Percentiles rank a stretch among this genome's conserved stretches.
Conservation (phyloP, 2,888 invertebrate genomes). For the Tinea trinotella region DNA sequence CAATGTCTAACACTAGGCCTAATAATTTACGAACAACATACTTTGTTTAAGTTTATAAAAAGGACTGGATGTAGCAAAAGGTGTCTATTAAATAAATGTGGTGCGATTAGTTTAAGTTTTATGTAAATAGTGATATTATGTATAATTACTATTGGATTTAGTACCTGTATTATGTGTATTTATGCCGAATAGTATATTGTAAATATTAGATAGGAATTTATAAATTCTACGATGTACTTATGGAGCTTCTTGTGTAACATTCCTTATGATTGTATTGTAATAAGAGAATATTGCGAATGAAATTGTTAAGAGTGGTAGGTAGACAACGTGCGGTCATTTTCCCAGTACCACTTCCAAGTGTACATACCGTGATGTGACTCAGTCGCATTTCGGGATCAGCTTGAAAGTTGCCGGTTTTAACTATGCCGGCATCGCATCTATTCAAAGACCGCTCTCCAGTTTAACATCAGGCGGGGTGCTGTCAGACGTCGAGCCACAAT, state of each 20-base stretch:
- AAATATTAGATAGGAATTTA: neutral
- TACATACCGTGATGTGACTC: too few species aligned
- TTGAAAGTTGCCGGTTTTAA: too few species aligned
- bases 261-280: too few species aligned
- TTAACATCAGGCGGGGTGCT: too few species aligned
- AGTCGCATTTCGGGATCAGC: too few species aligned
- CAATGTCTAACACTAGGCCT: slow-evolving; percentile 59
- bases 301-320: too few species aligned
- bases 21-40: slow-evolving; percentile 65
- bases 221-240: neutral
- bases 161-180: neutral
- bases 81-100: neutral
- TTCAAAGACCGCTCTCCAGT: too few species aligned
- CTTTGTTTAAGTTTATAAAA: slow-evolving; percentile 47
- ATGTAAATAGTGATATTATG: neutral
- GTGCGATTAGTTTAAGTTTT: neutral
- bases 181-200: neutral
- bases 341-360: too few species aligned
- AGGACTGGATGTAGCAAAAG: slow-evolving; percentile 22
- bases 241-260: neutral
- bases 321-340: too few species aligned
- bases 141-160: neutral
- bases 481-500: too few species aligned
- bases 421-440: too few species aligned
- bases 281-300: too few species aligned